A percentile compares a stretch with the other conserved stretches of the same genome.
phyloP scores from a whole-genome alignment of 1,140 invertebrate genomes.

The Andricus grossulariae region DNA sequence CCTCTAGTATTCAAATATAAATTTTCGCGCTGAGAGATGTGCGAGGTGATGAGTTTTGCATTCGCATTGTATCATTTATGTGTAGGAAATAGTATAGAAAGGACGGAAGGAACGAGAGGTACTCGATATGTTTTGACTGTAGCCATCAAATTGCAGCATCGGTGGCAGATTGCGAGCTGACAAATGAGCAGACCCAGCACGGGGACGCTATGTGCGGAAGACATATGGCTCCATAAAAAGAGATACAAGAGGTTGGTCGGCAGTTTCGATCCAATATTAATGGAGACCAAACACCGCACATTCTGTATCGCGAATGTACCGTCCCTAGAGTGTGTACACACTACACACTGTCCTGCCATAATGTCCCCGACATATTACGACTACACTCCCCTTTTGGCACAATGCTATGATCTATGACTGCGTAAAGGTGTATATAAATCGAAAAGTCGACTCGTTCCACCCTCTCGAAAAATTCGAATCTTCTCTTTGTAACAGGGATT shows the following conservation, averaged over 20 bases:
- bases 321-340: conserved; percentile 26
- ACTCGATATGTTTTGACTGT: conserved; percentile 21
- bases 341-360: conserved; percentile 10
- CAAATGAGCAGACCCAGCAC: conserved; percentile 25
- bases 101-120: conserved; percentile 32
- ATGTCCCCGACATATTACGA: conserved; percentile 19
- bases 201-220: conserved; percentile 16
- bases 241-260: conserved; percentile 25
- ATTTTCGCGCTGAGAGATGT: no score
- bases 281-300: conserved; percentile 30
- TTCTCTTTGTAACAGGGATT: not conserved
- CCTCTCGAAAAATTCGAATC: not conserved
- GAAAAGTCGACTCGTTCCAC: conserved; percentile 2
- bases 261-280: conserved; percentile 30
- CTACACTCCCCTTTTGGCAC: not conserved
- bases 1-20: no score
- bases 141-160: conserved; percentile 25
- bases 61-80: no score
- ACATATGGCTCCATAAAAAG: conserved; percentile 31
- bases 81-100: not conserved
- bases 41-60: no score
- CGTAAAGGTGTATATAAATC: conserved; percentile 16
- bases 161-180: conserved; percentile 18
- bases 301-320: conserved; percentile 21
- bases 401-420: conserved; percentile 17